Evolutionary conservation across 1,140 invertebrate species (phyloP), one percentile per base, ranked within the genome.

Genomic region (Leptinotarsa undecemlineata): DNA sequence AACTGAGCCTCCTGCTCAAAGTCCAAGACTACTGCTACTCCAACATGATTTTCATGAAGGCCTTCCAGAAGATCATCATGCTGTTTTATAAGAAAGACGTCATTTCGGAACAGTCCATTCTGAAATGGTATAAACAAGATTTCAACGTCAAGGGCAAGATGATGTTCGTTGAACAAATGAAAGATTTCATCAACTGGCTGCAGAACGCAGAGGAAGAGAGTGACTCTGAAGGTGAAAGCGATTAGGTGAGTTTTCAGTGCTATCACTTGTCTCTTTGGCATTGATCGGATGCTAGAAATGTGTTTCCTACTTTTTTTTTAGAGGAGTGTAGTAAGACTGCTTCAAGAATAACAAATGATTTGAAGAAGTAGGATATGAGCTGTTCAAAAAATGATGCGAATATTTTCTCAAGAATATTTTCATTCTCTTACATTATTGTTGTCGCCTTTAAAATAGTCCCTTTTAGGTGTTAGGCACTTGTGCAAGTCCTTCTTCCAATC

Each of bases 1-100:
- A 98, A 87, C 88, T 97, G 80, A 91, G 92, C 64, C 89, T 98
- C 67, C 89, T 98, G 81, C 88, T 96, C 68, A 96, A 95, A 85
- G 92, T 98, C 79, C 97, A 98, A 87, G 96, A 98, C 84, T 99
- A 94, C 87, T 99, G 97, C 87, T 98, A 98, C 86, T 96, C 97
- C 83, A 98, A 99, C 88, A 98, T 98, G 95, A 96, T 95, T 86
- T 98, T 99, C 86, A 96, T 98, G 94, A 97, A 97, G 86, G 95
- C 95, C 85, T 99, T 98, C 91, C 95, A 96, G 83, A 98, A 98
- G 87, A 97, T 99, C 82, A 92, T 98, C 82, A 90, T 98, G 85
- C 91, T 98, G 80, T 93, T 98, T 87, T 99, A 99, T 88, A 97
- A 97, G 91, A 95, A 91, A 80, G 95, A 97, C 86, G 93, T 98